phyloP scores from a whole-genome alignment of 2,113 vertebrate genomes.

The Rhinoderma darwinii region DNA sequence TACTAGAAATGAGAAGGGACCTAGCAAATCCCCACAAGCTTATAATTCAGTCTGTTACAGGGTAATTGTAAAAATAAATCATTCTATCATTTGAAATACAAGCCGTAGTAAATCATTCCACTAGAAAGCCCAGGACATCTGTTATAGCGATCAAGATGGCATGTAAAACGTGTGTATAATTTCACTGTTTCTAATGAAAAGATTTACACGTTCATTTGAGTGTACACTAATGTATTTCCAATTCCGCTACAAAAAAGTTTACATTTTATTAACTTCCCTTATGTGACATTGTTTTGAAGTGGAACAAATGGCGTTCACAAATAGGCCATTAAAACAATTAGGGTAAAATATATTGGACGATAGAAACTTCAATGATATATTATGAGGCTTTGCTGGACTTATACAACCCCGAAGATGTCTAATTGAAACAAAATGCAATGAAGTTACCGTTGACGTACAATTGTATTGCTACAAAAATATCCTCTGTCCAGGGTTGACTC shows the following conservation, averaged over 20 bases:
- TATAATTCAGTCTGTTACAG: slow-evolving; percentile 66
- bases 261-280: slow-evolving; percentile 31
- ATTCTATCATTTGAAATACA: slow-evolving; percentile 62
- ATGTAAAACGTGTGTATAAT: slow-evolving; percentile 36
- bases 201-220: slow-evolving; percentile 53
- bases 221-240: slow-evolving; percentile 36
- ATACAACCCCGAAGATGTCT: neutral
- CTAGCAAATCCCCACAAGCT: slow-evolving; percentile 60
- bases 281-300: slow-evolving; percentile 1
- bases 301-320: slow-evolving; percentile 1
- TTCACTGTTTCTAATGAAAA: slow-evolving; percentile 43
- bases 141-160: slow-evolving; percentile 49
- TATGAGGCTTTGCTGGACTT: neutral
- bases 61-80: slow-evolving; percentile 68
- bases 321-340: slow-evolving; percentile 33
- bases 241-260: slow-evolving; percentile 28
- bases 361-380: neutral
- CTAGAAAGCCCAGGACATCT: slow-evolving; percentile 44
- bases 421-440: slow-evolving; percentile 2
- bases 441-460: neutral
- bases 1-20: slow-evolving; percentile 28
- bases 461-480: neutral
- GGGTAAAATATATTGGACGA: slow-evolving; percentile 8
- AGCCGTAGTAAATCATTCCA: slow-evolving; percentile 41
- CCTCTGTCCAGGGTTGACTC: neutral